Conservation (phyloP, 2,113 vertebrate genomes). For the Sinocyclocheilus rhinocerous region DNA sequence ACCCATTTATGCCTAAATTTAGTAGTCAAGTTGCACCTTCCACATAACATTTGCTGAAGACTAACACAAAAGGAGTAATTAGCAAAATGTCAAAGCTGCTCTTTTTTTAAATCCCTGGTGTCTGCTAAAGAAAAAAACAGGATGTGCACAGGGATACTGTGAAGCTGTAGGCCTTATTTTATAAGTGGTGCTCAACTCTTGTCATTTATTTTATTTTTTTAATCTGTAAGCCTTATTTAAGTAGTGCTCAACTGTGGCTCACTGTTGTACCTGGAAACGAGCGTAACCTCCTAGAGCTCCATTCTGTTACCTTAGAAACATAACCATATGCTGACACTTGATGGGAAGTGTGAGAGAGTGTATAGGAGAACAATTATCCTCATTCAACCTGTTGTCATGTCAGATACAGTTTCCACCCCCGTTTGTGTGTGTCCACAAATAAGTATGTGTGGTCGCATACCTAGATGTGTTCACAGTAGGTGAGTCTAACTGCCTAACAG, state of each 20-base stretch:
- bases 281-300: slow-evolving; percentile 63
- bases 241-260: slow-evolving; percentile 35
- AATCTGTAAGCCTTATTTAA: background rate
- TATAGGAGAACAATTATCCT: slow-evolving; percentile 7
- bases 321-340: slow-evolving; percentile 53
- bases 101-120: too few species aligned
- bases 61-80: too few species aligned
- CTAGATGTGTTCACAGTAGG: background rate
- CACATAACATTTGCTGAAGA: background rate
- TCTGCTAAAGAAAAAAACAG: too few species aligned
- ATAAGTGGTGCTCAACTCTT: too few species aligned
- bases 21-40: background rate
- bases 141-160: too few species aligned
- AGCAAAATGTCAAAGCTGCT: too few species aligned
- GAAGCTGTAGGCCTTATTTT: too few species aligned
- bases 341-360: slow-evolving; percentile 25
- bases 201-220: too few species aligned
- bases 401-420: slow-evolving; percentile 16
- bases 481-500: background rate
- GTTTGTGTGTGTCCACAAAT: background rate
- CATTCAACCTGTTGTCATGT: slow-evolving; percentile 35
- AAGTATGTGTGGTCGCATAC: background rate
- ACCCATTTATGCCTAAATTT: background rate
- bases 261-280: slow-evolving; percentile 64
- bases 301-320: slow-evolving; percentile 74